Conservation (phyloP, 2,113 vertebrate genomes). For the Dasyurus viverrinus region DNA sequence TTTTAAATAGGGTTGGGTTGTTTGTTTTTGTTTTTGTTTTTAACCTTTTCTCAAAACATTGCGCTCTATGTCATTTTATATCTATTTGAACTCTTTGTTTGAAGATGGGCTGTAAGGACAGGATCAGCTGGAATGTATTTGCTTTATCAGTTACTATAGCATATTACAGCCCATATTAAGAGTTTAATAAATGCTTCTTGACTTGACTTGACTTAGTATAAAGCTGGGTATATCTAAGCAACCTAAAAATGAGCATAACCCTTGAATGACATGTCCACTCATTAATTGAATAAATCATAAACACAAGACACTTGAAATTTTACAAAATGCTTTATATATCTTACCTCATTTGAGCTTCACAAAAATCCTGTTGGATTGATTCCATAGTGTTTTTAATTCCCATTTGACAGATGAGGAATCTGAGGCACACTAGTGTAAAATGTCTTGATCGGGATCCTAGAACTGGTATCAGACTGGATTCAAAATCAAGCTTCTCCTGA, state of each 20-base stretch:
- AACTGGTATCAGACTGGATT: neutral
- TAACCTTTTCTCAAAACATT: neutral
- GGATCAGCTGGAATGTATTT: neutral
- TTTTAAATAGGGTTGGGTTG: neutral
- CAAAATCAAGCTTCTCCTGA: neutral
- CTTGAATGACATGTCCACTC: neutral
- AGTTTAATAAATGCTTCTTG: neutral
- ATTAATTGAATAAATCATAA: neutral
- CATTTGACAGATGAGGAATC: constrained; percentile 4
- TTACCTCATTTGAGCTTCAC: neutral
- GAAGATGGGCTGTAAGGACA: neutral
- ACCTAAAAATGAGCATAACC: neutral
- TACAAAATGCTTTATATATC: neutral
- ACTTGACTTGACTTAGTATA: neutral
- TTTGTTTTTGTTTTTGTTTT: too few relatives aligned
- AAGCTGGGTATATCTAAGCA: neutral
- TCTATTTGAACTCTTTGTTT: neutral
- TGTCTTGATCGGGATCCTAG: constrained; percentile 4
- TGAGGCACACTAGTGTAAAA: constrained; percentile 18
- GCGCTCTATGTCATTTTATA: neutral
- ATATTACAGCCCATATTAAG: neutral
- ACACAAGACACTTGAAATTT: neutral
- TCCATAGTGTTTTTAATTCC: neutral
- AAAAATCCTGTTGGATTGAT: neutral
- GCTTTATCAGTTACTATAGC: neutral